Evolutionary conservation across 2,113 vertebrate genomes (phyloP), one percentile per base, ranked within the genome.

Genomic region (Colossoma macropomum): DNA sequence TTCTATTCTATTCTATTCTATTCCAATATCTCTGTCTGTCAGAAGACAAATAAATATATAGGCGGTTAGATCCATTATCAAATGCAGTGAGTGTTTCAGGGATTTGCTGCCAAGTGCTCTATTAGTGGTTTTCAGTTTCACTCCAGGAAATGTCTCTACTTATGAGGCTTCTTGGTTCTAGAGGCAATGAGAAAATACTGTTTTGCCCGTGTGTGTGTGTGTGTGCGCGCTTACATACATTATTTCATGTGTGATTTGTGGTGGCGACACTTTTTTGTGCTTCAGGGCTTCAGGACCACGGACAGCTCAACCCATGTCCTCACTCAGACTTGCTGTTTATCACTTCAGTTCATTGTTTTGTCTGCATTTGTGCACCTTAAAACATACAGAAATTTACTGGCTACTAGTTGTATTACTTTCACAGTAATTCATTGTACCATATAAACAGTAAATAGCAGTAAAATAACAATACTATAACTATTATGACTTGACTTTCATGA

Each of bases 91-190:
- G 84, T 82, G 82, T 81, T 85, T 77, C 45, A 25, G 73, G 70
- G 62, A 70, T 71, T 27, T 72, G 80, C 69, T 74, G 84, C 66
- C 79, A 87, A 86, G 86, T 84, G 86, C 86, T 78, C 78, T 74
- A 80, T 84, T 79, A 73, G 75, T 77, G 81, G 84, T 80, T 87
- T 85, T 86, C 30, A 68, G 79, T 88, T 88, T 86, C 87, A 84
- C 75, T 75, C 79, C 79, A 79, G 68, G 63, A 32, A 84, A 85
- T 75, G 65, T 77, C 80, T 69, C 63, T 59, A 82, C 79, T 75
- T 79, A 84, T 52, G 69, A 75, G 28, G 1, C 77, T 77, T 85
- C 63, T 83, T 65, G 62, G 59, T 73, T 82, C 75, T 28, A 32
- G 54, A 70, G 54, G 27, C 62, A 83, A 71, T 63, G 41, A 59